Conservation (phyloP, 2,113 vertebrate species). For the Symphodus melops region DNA sequence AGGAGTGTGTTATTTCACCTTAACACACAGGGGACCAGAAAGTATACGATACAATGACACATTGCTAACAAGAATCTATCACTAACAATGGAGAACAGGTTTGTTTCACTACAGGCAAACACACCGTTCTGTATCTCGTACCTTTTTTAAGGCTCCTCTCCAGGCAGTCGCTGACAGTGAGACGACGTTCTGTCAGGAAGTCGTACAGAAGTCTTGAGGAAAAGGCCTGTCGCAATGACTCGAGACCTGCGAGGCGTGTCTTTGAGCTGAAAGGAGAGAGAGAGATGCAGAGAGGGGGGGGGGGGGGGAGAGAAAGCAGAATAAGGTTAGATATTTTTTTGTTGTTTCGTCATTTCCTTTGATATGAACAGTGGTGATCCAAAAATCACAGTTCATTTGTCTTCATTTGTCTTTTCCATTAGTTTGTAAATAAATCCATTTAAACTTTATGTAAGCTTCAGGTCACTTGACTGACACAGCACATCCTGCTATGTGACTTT, state of each 20-base stretch:
- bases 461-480: too few species aligned
- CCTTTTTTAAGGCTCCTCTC: constrained; percentile 96
- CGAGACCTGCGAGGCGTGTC: constrained; percentile 87
- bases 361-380: background rate
- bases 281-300: background rate
- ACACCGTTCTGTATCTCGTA: constrained; percentile 37
- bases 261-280: constrained; percentile 82
- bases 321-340: background rate
- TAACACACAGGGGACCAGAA: too few species aligned
- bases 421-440: too few species aligned
- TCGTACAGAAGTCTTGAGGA: constrained; percentile 87
- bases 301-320: background rate
- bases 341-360: background rate
- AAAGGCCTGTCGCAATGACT: constrained; percentile 88
- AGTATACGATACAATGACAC: too few species aligned
- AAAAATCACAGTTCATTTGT: background rate
- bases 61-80: too few species aligned
- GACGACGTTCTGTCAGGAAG: constrained; percentile 88
- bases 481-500: too few species aligned
- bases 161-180: constrained; percentile 90
- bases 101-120: background rate
- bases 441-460: too few species aligned
- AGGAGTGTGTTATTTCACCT: background rate
- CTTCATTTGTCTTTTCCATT: too few species aligned
- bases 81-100: background rate